Conservation (phyloP, 2,888 invertebrate species). For the Antitype chi region DNA sequence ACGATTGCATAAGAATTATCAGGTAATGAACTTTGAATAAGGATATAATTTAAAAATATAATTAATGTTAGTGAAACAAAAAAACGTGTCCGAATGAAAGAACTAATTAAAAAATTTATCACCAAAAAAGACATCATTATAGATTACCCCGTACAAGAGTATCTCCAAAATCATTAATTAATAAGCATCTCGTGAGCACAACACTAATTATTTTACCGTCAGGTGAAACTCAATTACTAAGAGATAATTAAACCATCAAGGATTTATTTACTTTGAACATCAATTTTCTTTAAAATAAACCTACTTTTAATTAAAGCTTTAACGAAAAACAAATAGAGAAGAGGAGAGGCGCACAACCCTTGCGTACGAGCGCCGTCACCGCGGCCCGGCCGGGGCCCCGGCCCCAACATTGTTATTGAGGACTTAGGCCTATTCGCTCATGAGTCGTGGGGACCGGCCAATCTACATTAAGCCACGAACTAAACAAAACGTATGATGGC, state of each 20-base stretch:
- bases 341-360: constrained; percentile 83
- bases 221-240: constrained; percentile 89
- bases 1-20: constrained; percentile 43
- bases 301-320: constrained; percentile 90
- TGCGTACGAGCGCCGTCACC: constrained; percentile 77
- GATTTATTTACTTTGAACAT: constrained; percentile 90
- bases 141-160: constrained; percentile 66
- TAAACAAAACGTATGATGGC: constrained; percentile 55
- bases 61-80: constrained; percentile 52
- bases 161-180: constrained; percentile 75
- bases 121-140: constrained; percentile 63
- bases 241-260: constrained; percentile 89
- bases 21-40: constrained; percentile 50
- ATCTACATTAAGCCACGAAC: constrained; percentile 44
- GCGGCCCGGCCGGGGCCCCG: constrained; percentile 59
- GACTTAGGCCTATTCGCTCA: constrained; percentile 64
- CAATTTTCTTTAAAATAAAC: constrained; percentile 90
- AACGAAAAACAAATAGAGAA: constrained; percentile 89
- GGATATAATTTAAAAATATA: constrained; percentile 47
- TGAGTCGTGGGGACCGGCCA: constrained; percentile 31
- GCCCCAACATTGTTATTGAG: constrained; percentile 71
- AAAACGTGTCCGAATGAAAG: constrained; percentile 44
- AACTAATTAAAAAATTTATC: constrained; percentile 55
- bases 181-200: constrained; percentile 75
- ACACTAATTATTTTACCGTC: constrained; percentile 83